phyloP scores from a whole-genome alignment of 2,888 invertebrate species.

The Limenitis camilla region DNA sequence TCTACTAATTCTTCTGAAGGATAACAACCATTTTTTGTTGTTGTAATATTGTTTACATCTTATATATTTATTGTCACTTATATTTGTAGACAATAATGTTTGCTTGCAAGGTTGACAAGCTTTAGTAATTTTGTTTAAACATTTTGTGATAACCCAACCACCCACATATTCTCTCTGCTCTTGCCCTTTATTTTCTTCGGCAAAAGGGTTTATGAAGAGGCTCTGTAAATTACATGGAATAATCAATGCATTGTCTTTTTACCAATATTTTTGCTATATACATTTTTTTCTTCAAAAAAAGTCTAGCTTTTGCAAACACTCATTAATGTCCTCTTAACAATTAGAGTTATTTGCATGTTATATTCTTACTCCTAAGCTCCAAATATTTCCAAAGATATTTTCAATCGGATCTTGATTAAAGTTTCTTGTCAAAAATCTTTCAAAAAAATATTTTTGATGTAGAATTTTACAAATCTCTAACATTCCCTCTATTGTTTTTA shows the following conservation, averaged over 20 bases:
- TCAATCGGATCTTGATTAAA: constrained; percentile 20
- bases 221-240: too few species aligned
- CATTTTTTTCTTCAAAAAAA: constrained; percentile 6
- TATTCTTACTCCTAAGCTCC: constrained; percentile 16
- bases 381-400: constrained; percentile 20
- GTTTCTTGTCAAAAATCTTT: constrained; percentile 17
- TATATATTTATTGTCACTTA: not conserved
- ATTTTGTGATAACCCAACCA: constrained; percentile 12
- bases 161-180: constrained; percentile 6
- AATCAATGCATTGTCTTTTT: not conserved
- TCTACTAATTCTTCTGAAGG: not conserved
- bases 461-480: constrained; percentile 9
- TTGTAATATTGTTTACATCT: constrained; percentile 3
- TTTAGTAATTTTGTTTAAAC: constrained; percentile 7
- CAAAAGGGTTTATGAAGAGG: too few species aligned
- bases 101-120: constrained; percentile 1
- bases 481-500: constrained; percentile 15
- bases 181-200: not conserved
- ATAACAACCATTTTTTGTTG: constrained; percentile 7
- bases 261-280: not conserved
- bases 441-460: constrained; percentile 12
- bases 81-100: not conserved
- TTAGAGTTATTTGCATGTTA: constrained; percentile 4
- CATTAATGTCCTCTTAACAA: constrained; percentile 13
- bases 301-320: constrained; percentile 3